Evolutionary conservation across 2,888 invertebrate species (phyloP).

Genomic region (Leucophenga maculata): DNA sequence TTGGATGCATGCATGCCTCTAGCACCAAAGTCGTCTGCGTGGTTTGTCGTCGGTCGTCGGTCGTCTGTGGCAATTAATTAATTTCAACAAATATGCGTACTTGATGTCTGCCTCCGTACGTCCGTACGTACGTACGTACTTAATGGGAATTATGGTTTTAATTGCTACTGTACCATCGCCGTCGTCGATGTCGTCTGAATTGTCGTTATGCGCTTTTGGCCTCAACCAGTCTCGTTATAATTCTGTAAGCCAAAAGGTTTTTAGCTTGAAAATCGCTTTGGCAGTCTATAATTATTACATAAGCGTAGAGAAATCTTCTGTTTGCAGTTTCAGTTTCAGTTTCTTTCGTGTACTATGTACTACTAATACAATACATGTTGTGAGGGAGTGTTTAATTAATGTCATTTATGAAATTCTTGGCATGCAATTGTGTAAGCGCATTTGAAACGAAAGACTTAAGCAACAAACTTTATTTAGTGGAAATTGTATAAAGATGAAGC

Average conservation of each 20-base stretch:
- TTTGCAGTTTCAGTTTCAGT: background rate
- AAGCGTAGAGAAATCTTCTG: conserved; percentile 16
- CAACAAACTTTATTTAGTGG: conserved; percentile 45
- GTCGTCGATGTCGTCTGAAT: conserved; percentile 19
- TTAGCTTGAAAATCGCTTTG: background rate
- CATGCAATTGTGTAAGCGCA: background rate
- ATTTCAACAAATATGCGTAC: conserved; percentile 57
- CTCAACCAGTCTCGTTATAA: background rate
- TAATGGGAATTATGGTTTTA: conserved; percentile 32
- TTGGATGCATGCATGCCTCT: too few species aligned
- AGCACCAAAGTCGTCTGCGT: background rate
- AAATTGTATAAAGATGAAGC: too few species aligned
- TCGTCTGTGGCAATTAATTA: conserved; percentile 58
- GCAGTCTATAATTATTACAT: conserved; percentile 6
- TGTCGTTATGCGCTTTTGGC: background rate
- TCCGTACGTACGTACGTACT: conserved; percentile 17
- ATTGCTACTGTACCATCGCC: conserved; percentile 18
- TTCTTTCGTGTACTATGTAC: too few species aligned
- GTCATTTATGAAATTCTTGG: too few species aligned
- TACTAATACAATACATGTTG: too few species aligned
- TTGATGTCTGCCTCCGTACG: conserved; percentile 32
- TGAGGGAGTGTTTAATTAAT: too few species aligned
- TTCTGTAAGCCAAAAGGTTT: conserved; percentile 8
- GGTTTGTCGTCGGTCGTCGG: conserved; percentile 25
- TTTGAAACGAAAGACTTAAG: conserved; percentile 53